Conservation (phyloP, 2,888 invertebrate genomes). For the Acleris cristana region DNA sequence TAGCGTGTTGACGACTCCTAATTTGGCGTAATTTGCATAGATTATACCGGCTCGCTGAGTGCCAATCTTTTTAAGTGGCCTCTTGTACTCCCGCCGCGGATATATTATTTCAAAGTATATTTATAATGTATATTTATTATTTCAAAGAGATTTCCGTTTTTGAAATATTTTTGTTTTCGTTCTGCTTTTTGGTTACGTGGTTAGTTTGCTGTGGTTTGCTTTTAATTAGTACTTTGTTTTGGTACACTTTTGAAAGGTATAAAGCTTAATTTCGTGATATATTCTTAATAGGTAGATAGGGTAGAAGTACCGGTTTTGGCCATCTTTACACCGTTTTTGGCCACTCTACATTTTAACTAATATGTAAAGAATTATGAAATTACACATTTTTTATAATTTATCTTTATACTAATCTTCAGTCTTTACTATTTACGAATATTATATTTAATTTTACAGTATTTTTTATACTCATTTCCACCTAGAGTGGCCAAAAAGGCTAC, state of each 20-base stretch:
- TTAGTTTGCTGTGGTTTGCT: neutral
- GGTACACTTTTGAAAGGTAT: neutral
- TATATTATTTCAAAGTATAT: slow-evolving; percentile 74
- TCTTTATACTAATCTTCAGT: no score
- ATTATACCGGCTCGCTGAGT: slow-evolving; percentile 83
- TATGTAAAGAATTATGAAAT: no score
- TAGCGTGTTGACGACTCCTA: slow-evolving; percentile 81
- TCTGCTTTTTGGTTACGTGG: slow-evolving; percentile 38
- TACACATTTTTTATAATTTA: no score
- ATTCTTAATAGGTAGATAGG: no score
- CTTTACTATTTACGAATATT: no score
- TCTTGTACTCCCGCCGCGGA: slow-evolving; percentile 75
- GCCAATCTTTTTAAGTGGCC: slow-evolving; percentile 84
- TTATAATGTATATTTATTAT: slow-evolving; percentile 75
- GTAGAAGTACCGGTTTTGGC: no score
- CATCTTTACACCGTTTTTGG: no score
- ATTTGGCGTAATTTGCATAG: slow-evolving; percentile 84
- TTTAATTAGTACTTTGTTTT: neutral
- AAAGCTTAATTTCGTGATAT: no score
- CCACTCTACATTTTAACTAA: no score
- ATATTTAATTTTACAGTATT: no score
- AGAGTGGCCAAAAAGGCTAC: no score
- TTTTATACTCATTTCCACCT: no score
- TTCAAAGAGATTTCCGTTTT: slow-evolving; percentile 61
- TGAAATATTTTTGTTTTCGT: slow-evolving; percentile 58